Evolutionary conservation across 2,113 vertebrate species (phyloP).

Genomic region (Indri indri): DNA sequence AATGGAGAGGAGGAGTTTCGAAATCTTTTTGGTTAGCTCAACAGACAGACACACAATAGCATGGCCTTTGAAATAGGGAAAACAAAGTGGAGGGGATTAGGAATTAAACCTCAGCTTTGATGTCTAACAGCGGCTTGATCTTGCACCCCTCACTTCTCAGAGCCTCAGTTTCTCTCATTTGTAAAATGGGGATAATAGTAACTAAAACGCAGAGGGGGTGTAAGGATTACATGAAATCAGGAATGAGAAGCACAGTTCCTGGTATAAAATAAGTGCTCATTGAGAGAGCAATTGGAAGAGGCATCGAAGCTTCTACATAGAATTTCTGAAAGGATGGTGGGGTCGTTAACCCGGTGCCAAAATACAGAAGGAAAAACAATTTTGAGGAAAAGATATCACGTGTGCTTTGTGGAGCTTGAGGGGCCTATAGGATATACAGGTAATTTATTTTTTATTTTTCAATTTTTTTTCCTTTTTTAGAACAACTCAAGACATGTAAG

Average conservation of each 20-base stretch:
- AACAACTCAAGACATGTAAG: no score
- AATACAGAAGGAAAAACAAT: not conserved
- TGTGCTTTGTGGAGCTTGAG: not conserved
- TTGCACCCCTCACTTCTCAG: not conserved
- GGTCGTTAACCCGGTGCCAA: not conserved
- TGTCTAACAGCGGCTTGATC: not conserved
- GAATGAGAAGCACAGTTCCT: not conserved
- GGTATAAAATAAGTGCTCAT: not conserved
- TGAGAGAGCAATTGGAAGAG: not conserved
- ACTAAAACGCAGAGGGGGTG: not conserved
- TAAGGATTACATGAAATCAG: not conserved
- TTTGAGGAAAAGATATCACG: not conserved
- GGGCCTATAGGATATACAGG: not conserved
- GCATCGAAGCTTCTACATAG: not conserved
- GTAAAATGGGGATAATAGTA: not conserved
- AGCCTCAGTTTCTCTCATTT: not conserved
- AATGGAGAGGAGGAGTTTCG: not conserved
- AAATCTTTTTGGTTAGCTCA: not conserved
- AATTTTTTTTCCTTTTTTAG: no score
- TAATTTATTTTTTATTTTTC: no score
- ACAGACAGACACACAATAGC: not conserved
- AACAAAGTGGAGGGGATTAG: not conserved
- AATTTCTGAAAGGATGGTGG: not conserved
- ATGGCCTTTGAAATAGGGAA: not conserved
- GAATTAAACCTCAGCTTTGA: not conserved